These are phyloP conservation scores for Nomada fabriciana DNA, from an alignment of 2,888 invertebrate species.

Conservation along the genomic window DNA sequence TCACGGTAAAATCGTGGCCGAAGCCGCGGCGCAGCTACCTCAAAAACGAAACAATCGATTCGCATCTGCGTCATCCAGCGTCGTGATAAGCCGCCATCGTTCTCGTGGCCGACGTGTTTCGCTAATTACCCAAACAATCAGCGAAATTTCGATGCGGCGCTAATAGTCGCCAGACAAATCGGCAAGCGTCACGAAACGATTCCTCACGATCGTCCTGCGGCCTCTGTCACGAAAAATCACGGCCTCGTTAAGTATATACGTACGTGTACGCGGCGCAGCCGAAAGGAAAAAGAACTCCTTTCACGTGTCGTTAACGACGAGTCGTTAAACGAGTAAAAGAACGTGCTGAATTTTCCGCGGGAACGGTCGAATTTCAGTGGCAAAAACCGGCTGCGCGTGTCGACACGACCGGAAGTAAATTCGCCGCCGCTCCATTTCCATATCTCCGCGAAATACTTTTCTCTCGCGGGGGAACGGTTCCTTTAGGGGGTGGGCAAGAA, in stretches of 20 bases:
- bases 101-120: conserved; percentile 14
- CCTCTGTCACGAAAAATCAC: conserved; percentile 34
- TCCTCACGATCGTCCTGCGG: conserved; percentile 16
- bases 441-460: conserved; percentile 61
- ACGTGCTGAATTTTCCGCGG: conserved; percentile 31
- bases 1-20: neutral
- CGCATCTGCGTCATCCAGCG: conserved; percentile 16
- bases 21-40: neutral
- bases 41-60: conserved; percentile 10
- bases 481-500: neutral
- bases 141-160: conserved; percentile 45
- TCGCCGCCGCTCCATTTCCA: conserved; percentile 65
- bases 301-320: conserved; percentile 52
- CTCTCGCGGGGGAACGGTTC: neutral
- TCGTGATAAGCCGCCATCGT: conserved; percentile 1
- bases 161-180: conserved; percentile 55
- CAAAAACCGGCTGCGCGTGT: conserved; percentile 46
- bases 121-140: conserved; percentile 54
- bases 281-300: conserved; percentile 34
- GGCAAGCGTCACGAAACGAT: conserved; percentile 45
- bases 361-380: conserved; percentile 48
- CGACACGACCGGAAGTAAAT: conserved; percentile 66
- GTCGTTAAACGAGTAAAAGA: neutral
- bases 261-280: neutral
- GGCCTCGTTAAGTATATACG: neutral